phyloP scores from a whole-genome alignment of 2,888 invertebrate species.

The Carpatolechia fugitivella region DNA sequence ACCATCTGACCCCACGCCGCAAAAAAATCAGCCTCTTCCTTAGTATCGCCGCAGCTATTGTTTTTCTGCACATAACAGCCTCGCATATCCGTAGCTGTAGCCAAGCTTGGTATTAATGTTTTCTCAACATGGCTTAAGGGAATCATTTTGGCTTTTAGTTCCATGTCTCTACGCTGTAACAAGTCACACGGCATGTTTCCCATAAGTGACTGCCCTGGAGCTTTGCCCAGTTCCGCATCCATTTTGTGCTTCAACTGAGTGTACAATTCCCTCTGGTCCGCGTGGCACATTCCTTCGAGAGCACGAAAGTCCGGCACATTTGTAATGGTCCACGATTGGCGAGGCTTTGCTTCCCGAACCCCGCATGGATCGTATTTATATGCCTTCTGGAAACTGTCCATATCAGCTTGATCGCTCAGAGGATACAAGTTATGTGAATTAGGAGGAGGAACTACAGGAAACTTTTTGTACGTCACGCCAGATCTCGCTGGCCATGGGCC shows the following conservation, averaged over 20 bases:
- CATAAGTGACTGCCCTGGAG: constrained; percentile 60
- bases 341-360: constrained; percentile 64
- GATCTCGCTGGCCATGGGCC: constrained; percentile 66
- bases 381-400: constrained; percentile 59
- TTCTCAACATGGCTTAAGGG: constrained; percentile 73
- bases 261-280: constrained; percentile 67
- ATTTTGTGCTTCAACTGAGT: constrained; percentile 70
- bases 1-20: constrained; percentile 78
- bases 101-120: constrained; percentile 68
- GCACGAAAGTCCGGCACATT: constrained; percentile 66
- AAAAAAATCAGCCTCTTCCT: constrained; percentile 76
- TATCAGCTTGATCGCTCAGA: constrained; percentile 59
- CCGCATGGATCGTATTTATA: constrained; percentile 67
- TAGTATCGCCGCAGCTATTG: constrained; percentile 73
- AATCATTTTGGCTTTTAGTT: constrained; percentile 73
- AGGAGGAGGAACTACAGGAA: constrained; percentile 60
- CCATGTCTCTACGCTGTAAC: constrained; percentile 67
- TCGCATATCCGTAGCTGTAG: constrained; percentile 59
- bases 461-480: constrained; percentile 61
- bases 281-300: constrained; percentile 64
- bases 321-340: constrained; percentile 75
- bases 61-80: constrained; percentile 67
- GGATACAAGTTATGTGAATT: constrained; percentile 64
- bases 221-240: constrained; percentile 70
- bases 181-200: constrained; percentile 61